Base-by-base conservation (phyloP, 2,797 vertebrate genomes). In the Paratrypauchen microcephalus region DNA sequence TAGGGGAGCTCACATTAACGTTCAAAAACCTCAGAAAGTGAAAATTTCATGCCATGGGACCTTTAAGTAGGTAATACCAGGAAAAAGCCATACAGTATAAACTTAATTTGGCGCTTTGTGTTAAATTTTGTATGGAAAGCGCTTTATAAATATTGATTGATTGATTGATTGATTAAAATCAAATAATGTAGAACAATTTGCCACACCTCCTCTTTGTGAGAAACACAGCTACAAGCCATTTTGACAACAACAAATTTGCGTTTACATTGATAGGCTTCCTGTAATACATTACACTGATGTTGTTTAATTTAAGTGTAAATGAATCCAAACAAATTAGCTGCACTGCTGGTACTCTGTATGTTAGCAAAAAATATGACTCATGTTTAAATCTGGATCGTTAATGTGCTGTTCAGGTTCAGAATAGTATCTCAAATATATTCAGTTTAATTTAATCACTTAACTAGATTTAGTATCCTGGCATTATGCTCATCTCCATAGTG, bases 131-230 rank as follows among this genome's bases (percentile, higher is more conserved):
- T n/a, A n/a, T n/a, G n/a, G n/a, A n/a, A n/a, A n/a, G n/a, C n/a
- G n/a, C n/a, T n/a, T n/a, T n/a, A n/a, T n/a, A n/a, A n/a, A n/a
- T n/a, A n/a, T n/a, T n/a, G n/a, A n/a, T n/a, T n/a, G n/a, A n/a
- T n/a, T n/a, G n/a, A n/a, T n/a, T n/a, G n/a, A n/a, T n/a, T n/a
- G n/a, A n/a, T n/a, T n/a, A 5, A 23, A 24, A 13, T 16, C 4
- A 18, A 73, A 66, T 71, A 73, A 66, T 71, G n/a, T 47, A 54
- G 78, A 63, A 72, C 4, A 80, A 52, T 75, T 48, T 60, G 47
- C 58, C 50, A 6, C 23, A n/a, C 16, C 71, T 63, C 72, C 69
- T 54, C 32, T 52, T 47, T 60, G 61, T 52, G 7, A 15, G 6
- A 23, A 50, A 54, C 45, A 65, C 36, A 23, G 23, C 32, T 28